Base-by-base conservation (phyloP, 2,888 invertebrate species). In the Parelbella ahira region DNA sequence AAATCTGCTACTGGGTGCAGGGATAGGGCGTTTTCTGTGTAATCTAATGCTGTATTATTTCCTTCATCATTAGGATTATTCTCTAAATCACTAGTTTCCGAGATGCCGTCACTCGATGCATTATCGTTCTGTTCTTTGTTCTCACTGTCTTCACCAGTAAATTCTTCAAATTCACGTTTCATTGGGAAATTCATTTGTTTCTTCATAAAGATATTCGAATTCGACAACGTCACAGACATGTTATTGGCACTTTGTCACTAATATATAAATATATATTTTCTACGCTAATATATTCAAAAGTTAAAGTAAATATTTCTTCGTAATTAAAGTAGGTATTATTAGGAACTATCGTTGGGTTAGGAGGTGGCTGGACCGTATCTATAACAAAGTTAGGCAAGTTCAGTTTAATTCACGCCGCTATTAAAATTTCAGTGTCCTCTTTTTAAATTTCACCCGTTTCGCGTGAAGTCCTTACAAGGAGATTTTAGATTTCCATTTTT, bases 311-410 rank as follows among this genome's bases (percentile, higher is more conserved):
- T 78, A 78, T 82, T 65, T 80, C 72, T 83, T 74, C 68, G 67
- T 80, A 71, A 71, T 80, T 82, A 69, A 66, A 67, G 67, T 87
- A 88, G 88, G 88, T 88, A 88, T 74, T 84, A 68, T 65, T 88
- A 88, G 88, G 88, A 88, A 88, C 88, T 88, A 86, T 88, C 88
- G 88, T 88, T 88, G 86, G 86, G 71, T 81, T 69, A 73, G 79
- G 82, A 80, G 82, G 78, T 73, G 81, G 73, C 83, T 86, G 84
- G 69, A 78, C 67, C 72, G 50, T 67, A 63, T 63, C 60, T 68
- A 54, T 28, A 56, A 56, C 49, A 51, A 47, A 38, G 7, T 39
- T 33, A 19, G 13, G 15, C 28, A 8, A 29, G 8, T 39, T 36
- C 4, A 39, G 12, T 27, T 32, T 25, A 13, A 12, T 41, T 36